A percentile compares a stretch with the other conserved stretches of the same genome.
Evolutionary conservation across 23 tunicate species (phyloP).

Genomic region (Trididemnum clinides): DNA sequence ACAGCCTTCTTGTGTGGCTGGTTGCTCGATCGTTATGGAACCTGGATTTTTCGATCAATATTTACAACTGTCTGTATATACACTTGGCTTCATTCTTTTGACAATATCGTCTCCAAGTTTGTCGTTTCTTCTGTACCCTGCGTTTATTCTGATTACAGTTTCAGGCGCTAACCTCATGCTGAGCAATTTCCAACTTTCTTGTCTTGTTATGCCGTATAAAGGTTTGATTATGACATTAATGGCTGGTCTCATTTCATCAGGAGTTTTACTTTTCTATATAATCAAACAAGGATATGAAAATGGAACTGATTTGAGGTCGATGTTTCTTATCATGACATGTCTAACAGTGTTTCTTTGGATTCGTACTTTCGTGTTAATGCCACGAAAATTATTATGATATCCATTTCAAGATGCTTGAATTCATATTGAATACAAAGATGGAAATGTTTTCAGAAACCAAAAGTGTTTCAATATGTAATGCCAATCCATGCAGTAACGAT

Average conservation of each 20-base stretch:
- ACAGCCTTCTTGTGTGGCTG: constrained; percentile 9
- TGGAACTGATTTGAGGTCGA: neutral
- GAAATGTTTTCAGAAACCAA: too few species aligned
- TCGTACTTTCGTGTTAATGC: neutral
- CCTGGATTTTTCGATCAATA: constrained; percentile 28
- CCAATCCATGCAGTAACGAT: too few species aligned
- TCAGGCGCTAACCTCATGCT: neutral
- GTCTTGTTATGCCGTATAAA: neutral
- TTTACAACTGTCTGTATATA: neutral
- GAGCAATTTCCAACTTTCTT: neutral
- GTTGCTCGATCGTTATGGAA: constrained; percentile 31
- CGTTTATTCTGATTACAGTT: neutral
- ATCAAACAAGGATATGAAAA: neutral
- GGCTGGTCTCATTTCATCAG: neutral
- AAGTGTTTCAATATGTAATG: too few species aligned
- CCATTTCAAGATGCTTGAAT: too few species aligned
- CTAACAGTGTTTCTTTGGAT: neutral
- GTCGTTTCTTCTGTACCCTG: neutral
- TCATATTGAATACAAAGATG: too few species aligned
- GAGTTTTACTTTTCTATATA: neutral
- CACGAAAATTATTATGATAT: too few species aligned
- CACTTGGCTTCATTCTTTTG: neutral
- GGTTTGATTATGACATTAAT: neutral
- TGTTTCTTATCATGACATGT: neutral
- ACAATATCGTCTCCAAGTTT: neutral